Conservation (phyloP, 1,140 invertebrate genomes). For the Papilio polytes region DNA sequence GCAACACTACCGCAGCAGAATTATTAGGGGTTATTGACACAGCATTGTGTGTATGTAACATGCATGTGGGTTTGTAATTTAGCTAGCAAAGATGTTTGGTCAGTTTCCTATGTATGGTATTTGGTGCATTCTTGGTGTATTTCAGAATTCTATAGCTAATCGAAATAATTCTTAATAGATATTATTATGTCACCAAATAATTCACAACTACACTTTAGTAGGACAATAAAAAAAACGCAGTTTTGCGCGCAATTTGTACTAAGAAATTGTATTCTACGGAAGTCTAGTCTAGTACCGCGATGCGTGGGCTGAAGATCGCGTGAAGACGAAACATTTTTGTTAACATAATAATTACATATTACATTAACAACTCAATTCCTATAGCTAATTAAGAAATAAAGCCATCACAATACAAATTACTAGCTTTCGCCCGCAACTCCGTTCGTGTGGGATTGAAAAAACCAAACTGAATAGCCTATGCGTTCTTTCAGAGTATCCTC, state of each 20-base stretch:
- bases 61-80: not conserved
- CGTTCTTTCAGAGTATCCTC: too few relatives aligned
- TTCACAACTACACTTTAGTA: too few relatives aligned
- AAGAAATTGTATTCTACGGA: not conserved
- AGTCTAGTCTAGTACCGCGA: not conserved
- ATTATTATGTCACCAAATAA: too few relatives aligned
- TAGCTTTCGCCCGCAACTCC: too few relatives aligned
- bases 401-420: too few relatives aligned
- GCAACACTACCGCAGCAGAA: conserved; percentile 10
- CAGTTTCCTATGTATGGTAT: not conserved
- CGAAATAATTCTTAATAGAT: too few relatives aligned
- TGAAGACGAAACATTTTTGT: not conserved
- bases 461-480: too few relatives aligned
- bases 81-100: not conserved
- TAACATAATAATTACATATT: not conserved
- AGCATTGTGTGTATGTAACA: not conserved
- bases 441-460: too few relatives aligned
- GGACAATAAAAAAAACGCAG: not conserved
- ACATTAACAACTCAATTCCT: not conserved
- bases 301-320: not conserved
- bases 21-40: conserved; percentile 34
- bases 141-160: not conserved
- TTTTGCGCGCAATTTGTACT: not conserved
- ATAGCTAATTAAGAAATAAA: not conserved
- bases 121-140: not conserved